These are phyloP conservation scores for Diabrotica balteata DNA, from an alignment of 2,888 invertebrate genomes.

Conservation along the genomic window DNA sequence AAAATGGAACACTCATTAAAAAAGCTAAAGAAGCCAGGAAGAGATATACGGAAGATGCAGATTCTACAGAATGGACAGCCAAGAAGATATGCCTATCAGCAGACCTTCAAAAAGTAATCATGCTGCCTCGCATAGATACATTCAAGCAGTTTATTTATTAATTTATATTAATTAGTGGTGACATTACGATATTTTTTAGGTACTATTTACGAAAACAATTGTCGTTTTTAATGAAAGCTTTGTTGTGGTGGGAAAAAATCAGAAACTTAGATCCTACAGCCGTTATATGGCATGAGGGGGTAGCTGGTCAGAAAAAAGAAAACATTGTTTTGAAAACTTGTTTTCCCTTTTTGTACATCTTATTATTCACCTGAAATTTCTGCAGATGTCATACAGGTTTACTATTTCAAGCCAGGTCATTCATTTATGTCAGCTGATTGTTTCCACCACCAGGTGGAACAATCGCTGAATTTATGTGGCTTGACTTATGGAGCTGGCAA, in stretches of 20 bases:
- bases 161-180: too few species aligned
- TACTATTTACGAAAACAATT: too few species aligned
- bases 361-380: too few species aligned
- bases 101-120: conserved; percentile 9
- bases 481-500: not conserved
- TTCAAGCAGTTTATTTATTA: too few species aligned
- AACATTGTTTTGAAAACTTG: not conserved
- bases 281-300: conserved; percentile 17
- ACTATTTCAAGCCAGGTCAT: conserved; percentile 13
- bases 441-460: conserved; percentile 23
- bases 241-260: too few species aligned
- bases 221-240: too few species aligned
- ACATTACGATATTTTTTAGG: too few species aligned
- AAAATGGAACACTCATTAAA: conserved; percentile 6
- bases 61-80: conserved; percentile 15
- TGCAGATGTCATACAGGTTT: too few species aligned
- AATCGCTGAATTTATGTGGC: conserved; percentile 17
- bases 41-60: conserved; percentile 6
- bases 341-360: too few species aligned
- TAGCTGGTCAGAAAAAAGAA: conserved; percentile 25
- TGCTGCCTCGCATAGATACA: too few species aligned
- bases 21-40: conserved; percentile 9
- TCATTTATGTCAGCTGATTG: conserved; percentile 2
- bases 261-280: too few species aligned
- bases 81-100: conserved; percentile 9